These are phyloP conservation scores for Umimayanthus kanabou DNA, from an alignment of 92 coral and sea anemone genomes.

Conservation along the genomic window DNA sequence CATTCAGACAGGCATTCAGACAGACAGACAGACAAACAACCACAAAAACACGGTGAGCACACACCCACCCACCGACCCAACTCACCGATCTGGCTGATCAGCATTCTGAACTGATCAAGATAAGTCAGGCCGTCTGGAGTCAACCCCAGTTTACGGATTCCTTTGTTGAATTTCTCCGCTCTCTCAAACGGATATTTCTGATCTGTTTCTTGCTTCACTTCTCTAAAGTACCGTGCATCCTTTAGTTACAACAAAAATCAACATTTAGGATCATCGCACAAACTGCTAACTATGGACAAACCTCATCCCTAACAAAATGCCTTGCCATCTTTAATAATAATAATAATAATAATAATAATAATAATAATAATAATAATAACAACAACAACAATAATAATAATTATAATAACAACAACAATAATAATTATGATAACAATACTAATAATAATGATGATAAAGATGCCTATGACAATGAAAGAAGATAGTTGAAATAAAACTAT, in stretches of 20 bases:
- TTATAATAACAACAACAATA: neutral
- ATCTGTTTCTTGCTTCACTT: constrained; percentile 76
- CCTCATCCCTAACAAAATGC: too few relatives aligned
- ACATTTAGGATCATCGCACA: neutral
- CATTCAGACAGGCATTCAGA: neutral
- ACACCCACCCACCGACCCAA: neutral
- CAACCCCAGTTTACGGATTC: constrained; percentile 96
- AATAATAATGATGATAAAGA: too few relatives aligned
- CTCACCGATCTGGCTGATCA: constrained; percentile 91
- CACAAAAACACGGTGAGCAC: neutral
- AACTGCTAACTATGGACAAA: neutral
- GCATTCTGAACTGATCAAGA: constrained; percentile 93
- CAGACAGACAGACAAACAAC: too few relatives aligned
- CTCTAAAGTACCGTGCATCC: constrained; percentile 95
- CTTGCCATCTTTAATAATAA: too few relatives aligned
- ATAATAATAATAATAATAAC: neutral
- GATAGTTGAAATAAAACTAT: too few relatives aligned
- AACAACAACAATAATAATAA: neutral
- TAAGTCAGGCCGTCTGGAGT: constrained; percentile 93
- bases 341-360: neutral
- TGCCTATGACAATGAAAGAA: too few relatives aligned
- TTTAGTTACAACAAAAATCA: neutral
- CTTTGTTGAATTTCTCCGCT: constrained; percentile 98
- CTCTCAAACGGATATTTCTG: constrained; percentile 97
- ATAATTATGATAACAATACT: neutral